phyloP scores from a whole-genome alignment of 2,797 vertebrate genomes.

The Simalia tracyae region DNA sequence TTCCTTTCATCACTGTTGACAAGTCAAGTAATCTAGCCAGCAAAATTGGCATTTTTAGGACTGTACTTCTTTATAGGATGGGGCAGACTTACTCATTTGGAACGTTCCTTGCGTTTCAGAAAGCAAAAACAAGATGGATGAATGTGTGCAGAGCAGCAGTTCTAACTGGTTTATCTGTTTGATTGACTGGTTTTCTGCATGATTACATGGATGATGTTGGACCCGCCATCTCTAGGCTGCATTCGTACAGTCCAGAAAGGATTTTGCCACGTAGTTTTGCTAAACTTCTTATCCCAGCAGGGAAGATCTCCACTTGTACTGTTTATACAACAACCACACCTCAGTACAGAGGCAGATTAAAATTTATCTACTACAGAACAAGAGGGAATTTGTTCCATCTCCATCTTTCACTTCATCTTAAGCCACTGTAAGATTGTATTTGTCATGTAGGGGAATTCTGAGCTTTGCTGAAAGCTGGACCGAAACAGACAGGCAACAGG shows the following conservation, averaged over 20 bases:
- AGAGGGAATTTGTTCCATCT: not conserved
- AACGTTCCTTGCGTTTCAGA: not conserved
- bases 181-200: not conserved
- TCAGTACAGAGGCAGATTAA: not conserved
- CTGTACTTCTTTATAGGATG: not conserved
- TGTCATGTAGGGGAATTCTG: not conserved
- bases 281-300: not conserved
- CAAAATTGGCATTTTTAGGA: not conserved
- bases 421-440: not conserved
- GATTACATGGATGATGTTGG: not conserved
- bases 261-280: not conserved
- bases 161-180: not conserved
- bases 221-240: not conserved
- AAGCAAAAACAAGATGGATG: not conserved
- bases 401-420: not conserved
- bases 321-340: not conserved
- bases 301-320: not conserved
- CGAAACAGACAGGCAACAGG: not conserved
- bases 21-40: not conserved
- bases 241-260: not conserved
- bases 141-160: not conserved
- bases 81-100: not conserved
- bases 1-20: not conserved
- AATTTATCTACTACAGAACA: not conserved
- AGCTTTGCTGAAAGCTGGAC: not conserved